Evolutionary conservation across 2,797 vertebrate species (phyloP).

Genomic region (Pipistrellus pipistrellus): DNA sequence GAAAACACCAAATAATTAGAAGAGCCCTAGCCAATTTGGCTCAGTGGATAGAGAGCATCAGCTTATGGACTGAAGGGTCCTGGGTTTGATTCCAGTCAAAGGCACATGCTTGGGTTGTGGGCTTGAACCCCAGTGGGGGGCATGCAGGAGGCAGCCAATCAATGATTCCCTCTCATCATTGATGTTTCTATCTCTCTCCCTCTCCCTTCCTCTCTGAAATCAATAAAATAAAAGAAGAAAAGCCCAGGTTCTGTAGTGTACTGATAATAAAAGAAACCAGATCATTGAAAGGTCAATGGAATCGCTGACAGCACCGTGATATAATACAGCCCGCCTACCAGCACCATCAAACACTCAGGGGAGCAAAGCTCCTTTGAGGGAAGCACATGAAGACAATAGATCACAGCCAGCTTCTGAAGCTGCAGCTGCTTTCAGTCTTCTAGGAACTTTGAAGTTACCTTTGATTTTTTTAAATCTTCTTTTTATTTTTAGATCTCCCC

Average conservation of each 20-base stretch:
- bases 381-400: conserved; percentile 4
- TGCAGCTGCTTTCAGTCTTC: conserved; percentile 49
- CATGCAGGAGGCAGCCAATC: too few relatives aligned
- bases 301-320: conserved; percentile 26
- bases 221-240: background rate
- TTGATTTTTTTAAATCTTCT: conserved; percentile 46
- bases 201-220: too few relatives aligned
- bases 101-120: too few relatives aligned
- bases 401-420: background rate
- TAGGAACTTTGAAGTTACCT: conserved; percentile 54
- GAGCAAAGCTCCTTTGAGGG: background rate
- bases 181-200: too few relatives aligned
- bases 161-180: too few relatives aligned
- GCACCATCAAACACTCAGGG: background rate
- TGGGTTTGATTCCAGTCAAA: too few relatives aligned
- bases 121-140: too few relatives aligned
- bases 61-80: too few relatives aligned
- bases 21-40: background rate
- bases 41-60: too few relatives aligned
- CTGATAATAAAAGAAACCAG: conserved; percentile 14
- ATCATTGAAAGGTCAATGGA: background rate
- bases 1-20: conserved; percentile 51
- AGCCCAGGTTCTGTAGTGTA: background rate
- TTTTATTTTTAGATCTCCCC: background rate
- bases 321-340: background rate